Percentiles rank a stretch among this genome's conserved stretches.
Conservation (phyloP, 1,140 invertebrate species). For the Aphaenogaster rudis region DNA sequence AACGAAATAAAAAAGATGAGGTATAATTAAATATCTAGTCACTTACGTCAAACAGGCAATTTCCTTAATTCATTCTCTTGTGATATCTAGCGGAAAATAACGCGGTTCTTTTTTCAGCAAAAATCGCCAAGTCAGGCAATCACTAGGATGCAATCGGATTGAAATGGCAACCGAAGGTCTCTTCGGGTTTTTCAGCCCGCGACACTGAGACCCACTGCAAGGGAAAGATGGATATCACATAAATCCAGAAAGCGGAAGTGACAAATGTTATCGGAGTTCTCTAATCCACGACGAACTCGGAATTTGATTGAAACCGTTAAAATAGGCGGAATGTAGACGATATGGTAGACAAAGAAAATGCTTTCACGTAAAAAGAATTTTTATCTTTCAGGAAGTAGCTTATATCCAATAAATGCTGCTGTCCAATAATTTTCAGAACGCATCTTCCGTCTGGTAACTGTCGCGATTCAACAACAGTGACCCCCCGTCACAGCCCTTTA, state of each 20-base stretch:
- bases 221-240: conserved; percentile 22
- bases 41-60: conserved; percentile 30
- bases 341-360: neutral
- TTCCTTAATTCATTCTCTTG: conserved; percentile 66
- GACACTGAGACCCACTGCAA: conserved; percentile 32
- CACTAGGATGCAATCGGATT: conserved; percentile 68
- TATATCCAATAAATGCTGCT: conserved; percentile 4
- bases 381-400: neutral
- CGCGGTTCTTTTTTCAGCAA: conserved; percentile 26
- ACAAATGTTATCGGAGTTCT: conserved; percentile 10
- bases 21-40: conserved; percentile 52
- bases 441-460: conserved; percentile 16
- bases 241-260: conserved; percentile 37
- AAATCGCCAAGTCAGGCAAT: conserved; percentile 72
- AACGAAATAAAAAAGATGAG: conserved; percentile 12
- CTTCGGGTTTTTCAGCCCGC: neutral
- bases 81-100: conserved; percentile 45
- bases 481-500: conserved; percentile 8
- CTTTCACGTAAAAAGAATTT: neutral
- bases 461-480: conserved; percentile 24
- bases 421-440: conserved; percentile 38
- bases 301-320: neutral
- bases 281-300: neutral
- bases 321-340: neutral
- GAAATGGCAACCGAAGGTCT: conserved; percentile 66